phyloP scores from a whole-genome alignment of 2,888 invertebrate genomes.

The Aproaerema taeniolella region DNA sequence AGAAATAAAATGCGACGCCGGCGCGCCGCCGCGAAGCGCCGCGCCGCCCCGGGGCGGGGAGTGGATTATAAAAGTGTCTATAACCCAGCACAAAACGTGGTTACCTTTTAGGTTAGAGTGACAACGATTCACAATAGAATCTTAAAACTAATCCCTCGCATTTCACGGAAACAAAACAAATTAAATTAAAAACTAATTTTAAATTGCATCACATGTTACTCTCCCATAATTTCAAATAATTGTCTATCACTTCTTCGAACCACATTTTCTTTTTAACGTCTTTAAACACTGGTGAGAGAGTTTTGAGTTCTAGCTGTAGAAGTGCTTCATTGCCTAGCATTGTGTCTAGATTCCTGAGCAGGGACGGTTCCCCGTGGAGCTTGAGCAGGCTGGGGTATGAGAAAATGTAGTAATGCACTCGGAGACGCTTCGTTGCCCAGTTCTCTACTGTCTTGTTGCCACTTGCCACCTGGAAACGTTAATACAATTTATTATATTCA shows the following conservation, averaged over 20 bases:
- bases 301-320: slow-evolving; percentile 87
- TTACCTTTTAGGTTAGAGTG: too few relatives aligned
- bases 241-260: slow-evolving; percentile 93
- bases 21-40: too few relatives aligned
- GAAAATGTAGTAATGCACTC: slow-evolving; percentile 88
- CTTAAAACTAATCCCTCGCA: too few relatives aligned
- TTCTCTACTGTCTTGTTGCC: slow-evolving; percentile 86
- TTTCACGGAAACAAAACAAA: slow-evolving; percentile 18
- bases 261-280: slow-evolving; percentile 85
- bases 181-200: slow-evolving; percentile 22
- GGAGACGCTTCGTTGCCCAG: slow-evolving; percentile 85
- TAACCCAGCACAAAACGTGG: too few relatives aligned
- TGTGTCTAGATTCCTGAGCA: slow-evolving; percentile 83
- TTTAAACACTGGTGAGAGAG: slow-evolving; percentile 87
- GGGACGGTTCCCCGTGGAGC: slow-evolving; percentile 85
- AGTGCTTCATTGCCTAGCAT: slow-evolving; percentile 90
- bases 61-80: too few relatives aligned
- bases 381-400: slow-evolving; percentile 88
- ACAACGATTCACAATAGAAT: too few relatives aligned
- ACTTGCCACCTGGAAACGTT: slow-evolving; percentile 80
- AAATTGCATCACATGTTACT: slow-evolving; percentile 84
- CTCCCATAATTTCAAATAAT: slow-evolving; percentile 93
- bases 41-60: too few relatives aligned
- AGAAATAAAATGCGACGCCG: too few relatives aligned
- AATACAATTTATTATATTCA: too few relatives aligned